A percentile compares a stretch with the other conserved stretches of the same genome.
phyloP scores from a whole-genome alignment of 2,888 invertebrate species.

The Tanypteryx hageni region DNA sequence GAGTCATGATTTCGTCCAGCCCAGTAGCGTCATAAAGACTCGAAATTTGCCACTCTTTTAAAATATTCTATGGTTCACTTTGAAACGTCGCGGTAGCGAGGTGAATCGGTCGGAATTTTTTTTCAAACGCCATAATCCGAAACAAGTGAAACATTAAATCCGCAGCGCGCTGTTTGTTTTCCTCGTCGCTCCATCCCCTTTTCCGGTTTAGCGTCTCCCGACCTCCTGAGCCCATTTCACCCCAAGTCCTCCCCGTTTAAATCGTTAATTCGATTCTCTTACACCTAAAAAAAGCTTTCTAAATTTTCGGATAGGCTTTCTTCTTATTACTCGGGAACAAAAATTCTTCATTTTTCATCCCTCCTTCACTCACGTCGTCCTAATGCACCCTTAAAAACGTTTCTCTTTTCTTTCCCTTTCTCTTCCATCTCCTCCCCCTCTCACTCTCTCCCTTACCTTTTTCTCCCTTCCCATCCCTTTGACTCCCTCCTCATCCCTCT shows the following conservation, averaged over 20 bases:
- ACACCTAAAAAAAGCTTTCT: slow-evolving; percentile 15
- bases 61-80: too few species aligned
- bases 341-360: neutral
- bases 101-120: too few species aligned
- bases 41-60: too few species aligned
- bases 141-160: neutral
- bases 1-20: too few species aligned
- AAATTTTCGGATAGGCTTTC: slow-evolving; percentile 13
- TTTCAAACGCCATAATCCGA: neutral
- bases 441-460: neutral
- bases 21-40: too few species aligned
- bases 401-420: neutral
- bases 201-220: too few species aligned
- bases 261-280: slow-evolving; percentile 6
- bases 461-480: neutral
- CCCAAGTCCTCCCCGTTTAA: neutral
- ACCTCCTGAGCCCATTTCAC: neutral
- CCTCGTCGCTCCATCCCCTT: neutral
- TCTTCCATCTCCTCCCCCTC: neutral
- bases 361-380: neutral
- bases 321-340: neutral
- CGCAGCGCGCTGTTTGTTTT: neutral
- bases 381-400: neutral
- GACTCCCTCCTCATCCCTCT: neutral
- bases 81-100: too few species aligned